Percentiles rank a stretch among this genome's conserved stretches.
Conservation (phyloP, 1,140 invertebrate genomes). For the Eufriesea mexicana region DNA sequence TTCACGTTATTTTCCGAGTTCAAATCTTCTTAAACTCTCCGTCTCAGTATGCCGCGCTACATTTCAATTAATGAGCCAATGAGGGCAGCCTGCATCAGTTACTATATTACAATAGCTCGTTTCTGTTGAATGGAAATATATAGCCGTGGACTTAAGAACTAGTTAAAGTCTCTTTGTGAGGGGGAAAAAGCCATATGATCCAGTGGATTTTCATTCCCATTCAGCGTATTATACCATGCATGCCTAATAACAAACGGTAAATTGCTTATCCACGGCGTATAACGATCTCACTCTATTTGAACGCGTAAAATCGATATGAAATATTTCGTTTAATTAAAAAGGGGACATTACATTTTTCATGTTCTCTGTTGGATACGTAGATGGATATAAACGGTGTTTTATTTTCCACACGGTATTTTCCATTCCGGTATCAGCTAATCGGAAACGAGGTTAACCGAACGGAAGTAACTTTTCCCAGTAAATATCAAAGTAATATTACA, state of each 20-base stretch:
- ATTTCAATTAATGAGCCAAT: conserved; percentile 14
- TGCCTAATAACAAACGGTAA: too few relatives aligned
- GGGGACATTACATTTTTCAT: too few relatives aligned
- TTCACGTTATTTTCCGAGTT: too few relatives aligned
- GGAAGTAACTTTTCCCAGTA: not conserved
- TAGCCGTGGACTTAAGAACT: conserved; percentile 38
- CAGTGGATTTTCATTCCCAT: not conserved
- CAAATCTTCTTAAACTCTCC: not conserved
- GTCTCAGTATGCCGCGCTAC: not conserved
- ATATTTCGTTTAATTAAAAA: too few relatives aligned
- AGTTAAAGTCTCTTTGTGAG: conserved; percentile 22
- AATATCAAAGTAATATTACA: not conserved
- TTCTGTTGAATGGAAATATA: conserved; percentile 31
- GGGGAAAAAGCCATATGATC: not conserved
- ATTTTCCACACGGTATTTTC: too few relatives aligned
- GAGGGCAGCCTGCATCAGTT: not conserved
- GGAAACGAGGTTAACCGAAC: not conserved
- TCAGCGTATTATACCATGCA: not conserved
- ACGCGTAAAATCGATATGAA: too few relatives aligned
- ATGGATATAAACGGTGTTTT: not conserved
- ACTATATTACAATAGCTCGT: conserved; percentile 1
- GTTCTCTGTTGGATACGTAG: not conserved
- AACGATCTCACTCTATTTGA: too few relatives aligned
- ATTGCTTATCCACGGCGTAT: too few relatives aligned
- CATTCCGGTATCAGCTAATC: not conserved